Evolutionary conservation across 2,888 invertebrate genomes (phyloP).

Genomic region (Clitarchus hookeri): DNA sequence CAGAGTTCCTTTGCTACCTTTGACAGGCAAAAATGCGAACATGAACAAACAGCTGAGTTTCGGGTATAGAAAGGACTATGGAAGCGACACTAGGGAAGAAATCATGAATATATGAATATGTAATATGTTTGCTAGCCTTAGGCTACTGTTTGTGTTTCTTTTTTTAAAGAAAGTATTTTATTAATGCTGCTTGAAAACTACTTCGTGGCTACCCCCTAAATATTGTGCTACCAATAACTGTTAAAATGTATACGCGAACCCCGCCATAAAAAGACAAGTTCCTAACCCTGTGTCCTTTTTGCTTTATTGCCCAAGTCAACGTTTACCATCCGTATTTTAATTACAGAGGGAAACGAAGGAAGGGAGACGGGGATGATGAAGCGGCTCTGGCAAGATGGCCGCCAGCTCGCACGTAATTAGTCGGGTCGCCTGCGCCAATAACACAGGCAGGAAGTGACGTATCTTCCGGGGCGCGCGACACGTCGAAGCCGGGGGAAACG

Average conservation of each 20-base stretch:
- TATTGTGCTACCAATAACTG: not conserved
- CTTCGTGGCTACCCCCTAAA: not conserved
- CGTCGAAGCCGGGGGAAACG: not conserved
- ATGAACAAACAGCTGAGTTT: too few relatives aligned
- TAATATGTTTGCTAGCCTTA: too few relatives aligned
- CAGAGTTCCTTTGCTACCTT: too few relatives aligned
- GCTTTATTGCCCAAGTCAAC: not conserved
- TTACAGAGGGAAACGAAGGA: not conserved
- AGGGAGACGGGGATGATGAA: not conserved
- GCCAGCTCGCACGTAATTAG: not conserved
- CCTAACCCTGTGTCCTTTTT: not conserved
- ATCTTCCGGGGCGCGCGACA: not conserved
- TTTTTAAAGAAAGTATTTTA: too few relatives aligned
- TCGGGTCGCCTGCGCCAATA: not conserved
- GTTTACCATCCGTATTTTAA: not conserved
- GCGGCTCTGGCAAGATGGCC: not conserved
- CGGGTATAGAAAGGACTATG: too few relatives aligned
- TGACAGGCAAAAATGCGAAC: too few relatives aligned
- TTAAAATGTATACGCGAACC: not conserved
- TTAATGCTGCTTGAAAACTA: not conserved
- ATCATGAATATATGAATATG: too few relatives aligned
- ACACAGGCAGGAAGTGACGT: not conserved
- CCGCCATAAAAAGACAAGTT: not conserved
- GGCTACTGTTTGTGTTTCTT: too few relatives aligned
- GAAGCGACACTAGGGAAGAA: too few relatives aligned